A percentile compares a stretch with the other conserved stretches of the same genome.
Conservation (phyloP, 2,888 invertebrate genomes). For the Tanytarsus gracilentus region DNA sequence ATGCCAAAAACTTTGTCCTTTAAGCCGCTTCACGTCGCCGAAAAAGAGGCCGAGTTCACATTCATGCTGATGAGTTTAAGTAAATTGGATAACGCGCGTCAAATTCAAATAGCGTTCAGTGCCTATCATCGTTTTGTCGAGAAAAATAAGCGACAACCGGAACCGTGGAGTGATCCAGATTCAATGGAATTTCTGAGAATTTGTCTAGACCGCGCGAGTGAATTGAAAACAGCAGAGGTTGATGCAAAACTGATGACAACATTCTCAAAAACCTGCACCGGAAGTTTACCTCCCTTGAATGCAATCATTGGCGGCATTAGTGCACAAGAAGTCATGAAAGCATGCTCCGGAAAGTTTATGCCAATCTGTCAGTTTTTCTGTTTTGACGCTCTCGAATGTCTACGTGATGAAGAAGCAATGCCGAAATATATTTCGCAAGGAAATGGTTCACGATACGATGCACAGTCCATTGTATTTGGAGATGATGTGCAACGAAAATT, state of each 20-base stretch:
- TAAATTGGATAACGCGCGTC: conserved; percentile 84
- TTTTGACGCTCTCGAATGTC: conserved; percentile 90
- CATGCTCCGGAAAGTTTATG: conserved; percentile 90
- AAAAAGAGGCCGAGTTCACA: conserved; percentile 70
- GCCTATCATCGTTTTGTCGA: conserved; percentile 65
- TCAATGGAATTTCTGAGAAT: conserved; percentile 56
- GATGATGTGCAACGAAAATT: conserved; percentile 78
- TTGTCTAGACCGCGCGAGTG: conserved; percentile 51
- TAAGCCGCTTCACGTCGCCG: conserved; percentile 66
- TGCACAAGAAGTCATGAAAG: conserved; percentile 98
- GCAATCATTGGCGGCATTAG: conserved; percentile 93
- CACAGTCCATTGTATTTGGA: conserved; percentile 90
- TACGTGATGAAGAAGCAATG: conserved; percentile 72
- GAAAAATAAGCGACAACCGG: conserved; percentile 56
- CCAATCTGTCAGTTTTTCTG: conserved; percentile 92
- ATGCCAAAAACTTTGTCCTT: conserved; percentile 79
- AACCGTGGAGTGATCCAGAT: conserved; percentile 69
- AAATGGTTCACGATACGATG: conserved; percentile 66
- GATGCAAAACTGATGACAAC: conserved; percentile 50
- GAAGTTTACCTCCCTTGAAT: conserved; percentile 81
- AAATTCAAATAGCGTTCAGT: conserved; percentile 79
- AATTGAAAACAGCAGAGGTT: conserved; percentile 49
- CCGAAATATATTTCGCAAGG: conserved; percentile 55
- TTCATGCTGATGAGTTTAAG: conserved; percentile 78
- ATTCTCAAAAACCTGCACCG: conserved; percentile 51